Percentiles rank a stretch among this genome's conserved stretches.
phyloP scores from a whole-genome alignment of 1,140 invertebrate species.

The Rhynchophorus ferrugineus region DNA sequence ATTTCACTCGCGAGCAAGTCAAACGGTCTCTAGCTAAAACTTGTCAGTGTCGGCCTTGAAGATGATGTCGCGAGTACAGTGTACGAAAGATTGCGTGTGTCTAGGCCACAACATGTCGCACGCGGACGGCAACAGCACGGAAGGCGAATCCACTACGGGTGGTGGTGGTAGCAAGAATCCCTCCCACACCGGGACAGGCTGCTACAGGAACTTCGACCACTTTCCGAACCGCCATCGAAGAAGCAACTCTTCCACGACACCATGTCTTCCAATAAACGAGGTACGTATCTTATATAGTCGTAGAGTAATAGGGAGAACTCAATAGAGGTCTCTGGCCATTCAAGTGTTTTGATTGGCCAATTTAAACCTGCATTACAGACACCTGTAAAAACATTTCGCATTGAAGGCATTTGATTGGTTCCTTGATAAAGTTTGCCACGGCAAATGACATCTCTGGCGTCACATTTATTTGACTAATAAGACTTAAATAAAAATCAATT shows the following conservation, averaged over 20 bases:
- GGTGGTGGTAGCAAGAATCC: constrained; percentile 50
- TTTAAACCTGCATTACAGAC: no score
- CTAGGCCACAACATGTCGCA: constrained; percentile 86
- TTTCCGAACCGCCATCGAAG: constrained; percentile 53
- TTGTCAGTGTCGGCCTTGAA: constrained; percentile 5
- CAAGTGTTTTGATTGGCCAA: no score
- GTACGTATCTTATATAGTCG: no score
- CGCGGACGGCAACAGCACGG: constrained; percentile 77
- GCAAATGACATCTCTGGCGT: no score
- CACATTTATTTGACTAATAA: no score
- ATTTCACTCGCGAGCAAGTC: background rate
- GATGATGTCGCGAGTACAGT: background rate
- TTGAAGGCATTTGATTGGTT: no score
- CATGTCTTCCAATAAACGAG: constrained; percentile 48
- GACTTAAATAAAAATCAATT: no score
- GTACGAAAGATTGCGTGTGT: constrained; percentile 22
- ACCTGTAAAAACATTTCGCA: no score
- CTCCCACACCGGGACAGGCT: constrained; percentile 67
- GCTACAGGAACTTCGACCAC: constrained; percentile 81
- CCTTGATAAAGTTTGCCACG: no score
- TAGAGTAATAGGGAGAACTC: no score
- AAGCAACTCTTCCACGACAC: constrained; percentile 51
- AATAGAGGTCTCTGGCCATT: no score
- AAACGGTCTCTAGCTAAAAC: background rate
- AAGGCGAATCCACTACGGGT: constrained; percentile 63